phyloP scores from a whole-genome alignment of 2,888 invertebrate genomes.

The Drosophila limbata region DNA sequence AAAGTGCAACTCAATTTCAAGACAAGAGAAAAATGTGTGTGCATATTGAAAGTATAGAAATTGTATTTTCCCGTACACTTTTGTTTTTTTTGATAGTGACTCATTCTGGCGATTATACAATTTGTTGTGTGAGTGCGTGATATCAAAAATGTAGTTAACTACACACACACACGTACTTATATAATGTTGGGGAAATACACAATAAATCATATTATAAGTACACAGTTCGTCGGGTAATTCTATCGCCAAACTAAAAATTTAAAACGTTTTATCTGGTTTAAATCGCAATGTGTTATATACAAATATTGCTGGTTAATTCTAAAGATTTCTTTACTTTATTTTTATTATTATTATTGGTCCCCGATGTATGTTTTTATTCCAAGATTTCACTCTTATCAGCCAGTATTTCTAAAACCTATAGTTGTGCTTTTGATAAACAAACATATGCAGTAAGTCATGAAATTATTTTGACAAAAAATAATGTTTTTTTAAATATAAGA shows the following conservation, averaged over 20 bases:
- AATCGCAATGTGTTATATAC: neutral
- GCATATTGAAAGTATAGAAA: conserved; percentile 8
- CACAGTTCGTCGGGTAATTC: neutral
- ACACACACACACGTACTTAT: conserved; percentile 16
- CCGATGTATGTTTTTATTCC: neutral
- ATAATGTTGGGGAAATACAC: conserved; percentile 4
- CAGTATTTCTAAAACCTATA: neutral
- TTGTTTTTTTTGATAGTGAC: conserved; percentile 48
- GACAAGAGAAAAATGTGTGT: neutral
- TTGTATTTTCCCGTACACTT: conserved; percentile 31
- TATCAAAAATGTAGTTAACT: conserved; percentile 56
- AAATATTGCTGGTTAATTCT: neutral
- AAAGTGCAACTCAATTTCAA: conserved; percentile 7
- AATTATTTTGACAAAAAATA: neutral
- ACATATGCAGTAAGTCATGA: neutral
- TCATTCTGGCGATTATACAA: conserved; percentile 68
- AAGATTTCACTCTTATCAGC: conserved; percentile 3
- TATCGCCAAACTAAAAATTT: neutral
- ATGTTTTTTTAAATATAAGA: no score
- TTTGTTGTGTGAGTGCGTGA: conserved; percentile 50
- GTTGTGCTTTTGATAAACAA: neutral
- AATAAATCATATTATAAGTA: conserved; percentile 1
- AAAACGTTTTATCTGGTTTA: neutral
- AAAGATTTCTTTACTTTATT: neutral
- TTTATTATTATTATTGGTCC: conserved; percentile 2